These are phyloP conservation scores for Pachliopta kotzebuea DNA, from an alignment of 2,888 invertebrate species.

Conservation along the genomic window DNA sequence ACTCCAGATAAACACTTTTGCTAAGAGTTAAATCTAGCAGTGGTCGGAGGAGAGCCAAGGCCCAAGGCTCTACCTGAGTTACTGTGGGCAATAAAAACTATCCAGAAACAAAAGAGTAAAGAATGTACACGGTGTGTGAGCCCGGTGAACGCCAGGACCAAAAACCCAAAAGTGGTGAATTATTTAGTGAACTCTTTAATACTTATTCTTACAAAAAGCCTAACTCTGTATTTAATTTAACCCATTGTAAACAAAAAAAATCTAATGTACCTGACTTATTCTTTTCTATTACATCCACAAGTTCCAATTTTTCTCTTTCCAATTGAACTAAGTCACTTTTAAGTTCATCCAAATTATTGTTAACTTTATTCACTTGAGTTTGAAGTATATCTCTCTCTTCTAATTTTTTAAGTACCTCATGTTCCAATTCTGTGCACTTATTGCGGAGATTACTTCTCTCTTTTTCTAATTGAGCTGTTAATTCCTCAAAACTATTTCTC, in stretches of 20 bases:
- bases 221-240: too few relatives aligned
- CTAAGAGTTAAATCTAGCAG: too few relatives aligned
- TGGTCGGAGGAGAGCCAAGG: too few relatives aligned
- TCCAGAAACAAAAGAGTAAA: too few relatives aligned
- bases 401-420: conserved; percentile 4
- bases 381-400: conserved; percentile 7
- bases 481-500: conserved; percentile 1
- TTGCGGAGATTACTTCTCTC: conserved; percentile 9
- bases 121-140: too few relatives aligned
- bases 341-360: conserved; percentile 6
- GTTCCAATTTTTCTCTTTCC: conserved; percentile 11
- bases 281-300: conserved; percentile 11
- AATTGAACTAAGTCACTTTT: conserved; percentile 6
- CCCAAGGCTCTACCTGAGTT: too few relatives aligned
- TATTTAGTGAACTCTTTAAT: too few relatives aligned
- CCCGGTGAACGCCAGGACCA: too few relatives aligned
- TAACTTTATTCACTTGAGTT: conserved; percentile 2
- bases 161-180: too few relatives aligned
- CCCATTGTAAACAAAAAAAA: background rate
- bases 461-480: conserved; percentile 10
- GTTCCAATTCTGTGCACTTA: conserved; percentile 5
- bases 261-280: conserved; percentile 10
- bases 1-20: too few relatives aligned
- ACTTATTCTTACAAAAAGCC: too few relatives aligned
- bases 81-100: too few relatives aligned